Conservation (phyloP, 1,140 invertebrate species). For the Drosophila navojoa region DNA sequence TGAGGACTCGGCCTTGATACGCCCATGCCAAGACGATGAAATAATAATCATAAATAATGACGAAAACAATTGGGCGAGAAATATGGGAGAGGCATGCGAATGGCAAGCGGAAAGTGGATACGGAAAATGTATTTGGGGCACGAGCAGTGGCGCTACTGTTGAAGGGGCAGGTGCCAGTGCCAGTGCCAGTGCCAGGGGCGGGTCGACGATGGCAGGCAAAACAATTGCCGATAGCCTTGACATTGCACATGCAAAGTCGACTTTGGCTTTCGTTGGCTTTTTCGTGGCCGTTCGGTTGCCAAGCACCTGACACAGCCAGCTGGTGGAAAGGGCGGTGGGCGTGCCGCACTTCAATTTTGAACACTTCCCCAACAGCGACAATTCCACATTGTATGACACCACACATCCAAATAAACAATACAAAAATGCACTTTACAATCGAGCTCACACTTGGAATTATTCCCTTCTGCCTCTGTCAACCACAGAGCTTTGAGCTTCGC, state of each 20-base stretch:
- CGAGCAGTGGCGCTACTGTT: not conserved
- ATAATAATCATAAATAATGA: slow-evolving; percentile 25
- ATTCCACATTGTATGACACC: slow-evolving; percentile 13
- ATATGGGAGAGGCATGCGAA: slow-evolving; percentile 21
- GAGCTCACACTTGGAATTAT: no score
- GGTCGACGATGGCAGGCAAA: slow-evolving; percentile 4
- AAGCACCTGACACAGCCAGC: slow-evolving; percentile 12
- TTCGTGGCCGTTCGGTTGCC: slow-evolving; percentile 8
- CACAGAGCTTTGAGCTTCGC: no score
- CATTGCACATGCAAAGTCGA: slow-evolving; percentile 73
- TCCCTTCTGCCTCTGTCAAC: no score
- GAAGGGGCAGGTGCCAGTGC: not conserved
- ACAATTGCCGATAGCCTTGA: slow-evolving; percentile 60
- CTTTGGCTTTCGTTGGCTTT: slow-evolving; percentile 8
- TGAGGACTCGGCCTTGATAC: slow-evolving; percentile 10
- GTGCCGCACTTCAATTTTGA: slow-evolving; percentile 33
- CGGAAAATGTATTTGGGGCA: not conserved
- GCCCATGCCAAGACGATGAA: slow-evolving; percentile 12
- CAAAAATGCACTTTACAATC: no score
- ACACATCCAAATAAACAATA: not conserved
- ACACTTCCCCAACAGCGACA: slow-evolving; percentile 38
- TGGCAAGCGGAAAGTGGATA: not conserved
- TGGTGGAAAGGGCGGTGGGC: not conserved
- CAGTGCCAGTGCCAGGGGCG: not conserved
- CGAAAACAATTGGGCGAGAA: slow-evolving; percentile 40